phyloP scores from a whole-genome alignment of 2,797 vertebrate genomes.

The Naso thynnoides region DNA sequence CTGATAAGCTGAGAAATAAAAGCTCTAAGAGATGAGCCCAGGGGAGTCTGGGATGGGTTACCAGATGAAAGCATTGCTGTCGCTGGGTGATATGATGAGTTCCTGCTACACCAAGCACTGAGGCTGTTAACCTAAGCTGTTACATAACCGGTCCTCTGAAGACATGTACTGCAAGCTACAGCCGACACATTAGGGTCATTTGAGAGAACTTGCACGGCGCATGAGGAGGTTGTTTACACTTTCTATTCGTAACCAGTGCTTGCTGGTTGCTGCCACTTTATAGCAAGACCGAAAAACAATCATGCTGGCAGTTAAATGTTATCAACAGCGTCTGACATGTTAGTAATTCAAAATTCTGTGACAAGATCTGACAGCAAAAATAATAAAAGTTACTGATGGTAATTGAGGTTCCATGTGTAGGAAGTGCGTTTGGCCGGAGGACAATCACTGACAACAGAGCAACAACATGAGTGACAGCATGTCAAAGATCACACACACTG shows the following conservation, averaged over 20 bases:
- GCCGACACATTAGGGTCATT: constrained; percentile 51
- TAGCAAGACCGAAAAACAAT: neutral
- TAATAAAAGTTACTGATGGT: neutral
- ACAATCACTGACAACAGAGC: neutral
- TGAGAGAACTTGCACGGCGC: constrained; percentile 20
- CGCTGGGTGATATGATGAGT: constrained; percentile 36
- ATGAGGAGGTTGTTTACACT: constrained; percentile 24
- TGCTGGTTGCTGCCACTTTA: constrained; percentile 12
- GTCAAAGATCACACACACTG: constrained; percentile 11
- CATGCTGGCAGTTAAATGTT: neutral
- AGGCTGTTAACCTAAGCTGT: constrained; percentile 49
- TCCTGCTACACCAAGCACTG: constrained; percentile 52
- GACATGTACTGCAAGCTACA: constrained; percentile 39
- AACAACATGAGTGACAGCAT: constrained; percentile 16
- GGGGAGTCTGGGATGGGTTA: constrained; percentile 32
- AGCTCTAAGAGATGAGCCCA: constrained; percentile 22
- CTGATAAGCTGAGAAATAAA: constrained; percentile 46
- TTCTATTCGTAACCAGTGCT: constrained; percentile 28
- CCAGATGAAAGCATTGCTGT: constrained; percentile 56
- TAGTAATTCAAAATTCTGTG: too few relatives aligned
- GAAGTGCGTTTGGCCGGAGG: constrained; percentile 3
- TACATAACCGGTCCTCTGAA: constrained; percentile 65
- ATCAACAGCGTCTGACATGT: neutral
- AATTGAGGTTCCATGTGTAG: constrained; percentile 2
- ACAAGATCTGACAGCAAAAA: constrained; percentile 4